Base-by-base conservation (phyloP, 1,140 invertebrate genomes). In the Dinothrombium tinctorium region DNA sequence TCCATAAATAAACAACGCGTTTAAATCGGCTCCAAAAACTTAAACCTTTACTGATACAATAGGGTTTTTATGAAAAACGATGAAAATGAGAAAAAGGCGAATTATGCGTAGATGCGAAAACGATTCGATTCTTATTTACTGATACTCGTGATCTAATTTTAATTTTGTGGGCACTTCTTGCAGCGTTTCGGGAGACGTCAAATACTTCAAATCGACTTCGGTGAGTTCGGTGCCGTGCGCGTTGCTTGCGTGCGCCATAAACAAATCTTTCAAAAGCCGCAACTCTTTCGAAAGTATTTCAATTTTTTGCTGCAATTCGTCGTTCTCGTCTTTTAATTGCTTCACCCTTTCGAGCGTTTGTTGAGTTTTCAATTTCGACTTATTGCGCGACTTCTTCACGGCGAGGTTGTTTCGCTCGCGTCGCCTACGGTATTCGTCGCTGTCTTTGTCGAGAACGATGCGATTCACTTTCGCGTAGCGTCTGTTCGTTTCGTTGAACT, bases 371-470 rank as follows among this genome's bases (percentile, higher is more conserved):
- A 86, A 72, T 62, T 94, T 95, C 22, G 84, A 84, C 65, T 96
- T 95, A 59, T 90, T 86, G 35, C 90, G 69, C 35, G 79, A 86
- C 59, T 95, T 95, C 38, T 87, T 64, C 28, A 96, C 90, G 1
- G 89, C 89, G 49, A 94, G 82, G 59, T 96, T 96, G 61, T 96
- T 96, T 36, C 89, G 67, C 52, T 92, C 84, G 7, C 89, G 65
- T 33, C 87, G 64, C 42, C 82, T 63, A 45, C 81, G 69, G 60
- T 96, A 95, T 57, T 95, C 87, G 51, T 90, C 81, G 48, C 75
- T 82, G 35, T 76, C 76, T 62, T 89, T 89, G 64, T 86, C 81
- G 47, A 82, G 25, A 7, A 17, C 7, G 11, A 40, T 29, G 7
- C 39, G 39, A 33, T 40, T 40, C 12, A 40, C 39, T 24, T 23